Base-by-base conservation (phyloP, 2,797 vertebrate species). In the Semotilus atromaculatus region DNA sequence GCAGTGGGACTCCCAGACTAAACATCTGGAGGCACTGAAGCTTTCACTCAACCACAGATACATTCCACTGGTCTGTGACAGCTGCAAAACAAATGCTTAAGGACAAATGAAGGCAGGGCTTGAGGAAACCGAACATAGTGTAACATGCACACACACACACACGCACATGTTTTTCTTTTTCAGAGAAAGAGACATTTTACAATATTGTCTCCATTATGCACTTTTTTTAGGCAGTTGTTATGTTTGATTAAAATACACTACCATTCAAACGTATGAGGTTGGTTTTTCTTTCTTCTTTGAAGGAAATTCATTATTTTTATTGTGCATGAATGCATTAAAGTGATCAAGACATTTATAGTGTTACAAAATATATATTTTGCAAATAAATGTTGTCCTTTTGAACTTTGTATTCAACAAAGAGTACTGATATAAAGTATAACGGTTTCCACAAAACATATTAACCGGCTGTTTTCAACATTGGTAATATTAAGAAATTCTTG, bases 11-110 rank as follows among this genome's bases (percentile, higher is more conserved):
- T 68, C 81, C 14, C 66, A 81, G 78, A 66, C 77, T 75, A 80
- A 85, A 86, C 45, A 53, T 82, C 79, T 84, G 71, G 55, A 84
- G 84, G 74, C 60, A 83, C 38, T 7, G 70, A 34, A 60, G 58
- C 34, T 71, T 73, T 72, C 38, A 60, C 29, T 73, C 72, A 29
- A 38, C 51, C 70, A 64, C 26, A 81, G 29, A 80, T 62, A 53
- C 45, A 85, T 62, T 55, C 14, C 40, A 38, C 40, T 82, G 53
- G 60, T 79, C 43, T 55, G 76, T 86, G 68, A 71, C 68, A 72
- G 80, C 51, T 85, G 51, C 68, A 75, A 79, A 82, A 82, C 40
- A 71, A 81, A 53, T 77, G 31, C 45, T 80, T 29, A 70, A 70
- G 31, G 31, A 80, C 45, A 70, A 53, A 80, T 53, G 14, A 67